Evolutionary conservation across 2,888 invertebrate species (phyloP), one percentile per base, ranked within the genome.

Genomic region (Ophioninae sp.): DNA sequence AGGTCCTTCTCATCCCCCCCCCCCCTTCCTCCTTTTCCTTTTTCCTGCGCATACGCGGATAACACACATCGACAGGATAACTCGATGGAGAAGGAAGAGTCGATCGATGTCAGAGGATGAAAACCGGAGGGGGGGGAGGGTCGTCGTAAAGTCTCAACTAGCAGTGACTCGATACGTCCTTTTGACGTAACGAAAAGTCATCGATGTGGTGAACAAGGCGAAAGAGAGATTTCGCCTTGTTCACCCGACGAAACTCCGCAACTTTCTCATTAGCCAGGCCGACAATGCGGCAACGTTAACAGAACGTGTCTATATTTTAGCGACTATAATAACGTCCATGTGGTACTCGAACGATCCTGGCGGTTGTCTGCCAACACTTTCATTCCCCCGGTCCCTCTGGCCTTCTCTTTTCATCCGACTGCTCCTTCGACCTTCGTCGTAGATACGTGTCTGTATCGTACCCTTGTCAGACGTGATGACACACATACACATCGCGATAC

Each of bases 201-300:
- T 65, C 75, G 75, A 67, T 76, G 65, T 59, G 59, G n/a, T n/a
- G n/a, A 13, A 37, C 10, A 20, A 37, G 69, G 71, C n/a, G 64
- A 39, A 23, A 71, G 79, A 20, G 44, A 63, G 44, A n/a, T n/a
- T n/a, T n/a, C n/a, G n/a, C 68, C 63, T 58, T 51, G 44, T 71
- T n/a, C n/a, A n/a, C 79, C 67, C 58, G 72, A 72, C 74, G 77
- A 81, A 78, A 79, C 79, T 79, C 13, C 79, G 81, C 89, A 91
- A 91, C 90, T 91, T 92, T 92, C 90, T 92, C 92, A 92, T 92
- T 92, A 92, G 91, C 89, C 90, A 86, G 84, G 84, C 88, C 88
- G 90, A 91, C 91, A 91, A 92, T 91, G 87, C 88, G 85, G 86
- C 88, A 86, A 86, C 88, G 88, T 87, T 87, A 87, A 85, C 85